A percentile compares a stretch with the other conserved stretches of the same genome.
Conservation (phyloP, 2,888 invertebrate species). For the Eilema griseolum region DNA sequence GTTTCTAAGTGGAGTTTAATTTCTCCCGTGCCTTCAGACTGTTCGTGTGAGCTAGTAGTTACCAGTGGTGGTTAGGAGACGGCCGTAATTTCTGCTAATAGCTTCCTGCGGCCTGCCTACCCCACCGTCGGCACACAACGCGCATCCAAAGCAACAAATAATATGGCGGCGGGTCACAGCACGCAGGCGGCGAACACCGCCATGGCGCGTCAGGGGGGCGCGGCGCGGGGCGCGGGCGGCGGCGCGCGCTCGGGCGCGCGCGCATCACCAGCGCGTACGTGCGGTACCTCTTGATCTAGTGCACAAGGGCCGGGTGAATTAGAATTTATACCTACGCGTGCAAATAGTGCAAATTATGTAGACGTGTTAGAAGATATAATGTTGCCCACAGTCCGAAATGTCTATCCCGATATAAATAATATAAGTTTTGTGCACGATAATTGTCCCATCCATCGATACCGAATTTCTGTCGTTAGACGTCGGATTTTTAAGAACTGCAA, state of each 20-base stretch:
- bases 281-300: constrained; percentile 95
- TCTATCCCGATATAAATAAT: too few relatives aligned
- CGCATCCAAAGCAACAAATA: not conserved
- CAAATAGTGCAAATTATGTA: too few relatives aligned
- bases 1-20: not conserved
- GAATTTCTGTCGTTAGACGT: too few relatives aligned
- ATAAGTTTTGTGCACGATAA: too few relatives aligned
- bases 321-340: too few relatives aligned
- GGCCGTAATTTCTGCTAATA: constrained; percentile 2
- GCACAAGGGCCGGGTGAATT: too few relatives aligned
- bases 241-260: constrained; percentile 86
- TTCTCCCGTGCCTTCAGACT: not conserved
- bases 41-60: not conserved
- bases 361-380: too few relatives aligned
- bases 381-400: too few relatives aligned
- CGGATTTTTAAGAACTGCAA: too few relatives aligned
- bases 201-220: constrained; percentile 90
- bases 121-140: not conserved
- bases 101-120: not conserved
- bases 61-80: not conserved
- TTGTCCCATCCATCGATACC: too few relatives aligned
- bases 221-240: constrained; percentile 83
- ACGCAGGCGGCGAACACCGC: constrained; percentile 94
- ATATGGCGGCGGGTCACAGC: constrained; percentile 86
- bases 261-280: constrained; percentile 93